Evolutionary conservation across 2,888 invertebrate species (phyloP), one percentile per base, ranked within the genome.

Genomic region (Pyrochroa serraticornis): DNA sequence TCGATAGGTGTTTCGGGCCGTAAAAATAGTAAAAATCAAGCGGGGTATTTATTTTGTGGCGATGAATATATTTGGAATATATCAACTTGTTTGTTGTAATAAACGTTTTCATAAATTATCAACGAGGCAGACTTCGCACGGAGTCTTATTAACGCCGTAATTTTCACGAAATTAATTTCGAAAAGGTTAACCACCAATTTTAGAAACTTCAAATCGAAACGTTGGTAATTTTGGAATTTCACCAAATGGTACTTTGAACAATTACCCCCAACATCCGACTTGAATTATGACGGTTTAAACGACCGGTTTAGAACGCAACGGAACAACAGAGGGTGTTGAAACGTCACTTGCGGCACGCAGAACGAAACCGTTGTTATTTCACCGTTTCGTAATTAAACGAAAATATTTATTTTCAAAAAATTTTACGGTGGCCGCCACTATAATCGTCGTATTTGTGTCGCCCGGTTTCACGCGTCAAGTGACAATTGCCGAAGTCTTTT

Each of bases 31-130:
- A 69, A 72, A 75, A 75, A 74, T 68, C 67, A 70, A 64, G 64
- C 64, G 58, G n/a, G 65, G 73, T 72, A 73, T 75, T 73, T 74
- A 75, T 75, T 74, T 68, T 74, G 72, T 71, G 65, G 63, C 69
- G 69, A 72, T 74, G 75, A 75, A 75, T 75, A 75, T 73, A 73
- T 75, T 75, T 72, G 69, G 71, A 71, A 74, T 76, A 75, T 74
- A 75, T 75, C 75, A 73, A 68, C 61, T 67, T 74, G 73, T 75
- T 74, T 73, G 72, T 71, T 74, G 75, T 75, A 75, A 76, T 75
- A 74, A 74, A 74, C 67, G 73, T 68, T 68, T 67, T 67, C 66
- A 73, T 73, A 72, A 74, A 74, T 73, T 71, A 68, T 62, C 53
- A 32, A 53, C 51, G 57, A 66, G 63, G 65, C 64, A 58, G 57